A percentile compares a stretch with the other conserved stretches of the same genome.
Conservation (phyloP, 2,113 vertebrate species). For the Pimephales promelas region DNA sequence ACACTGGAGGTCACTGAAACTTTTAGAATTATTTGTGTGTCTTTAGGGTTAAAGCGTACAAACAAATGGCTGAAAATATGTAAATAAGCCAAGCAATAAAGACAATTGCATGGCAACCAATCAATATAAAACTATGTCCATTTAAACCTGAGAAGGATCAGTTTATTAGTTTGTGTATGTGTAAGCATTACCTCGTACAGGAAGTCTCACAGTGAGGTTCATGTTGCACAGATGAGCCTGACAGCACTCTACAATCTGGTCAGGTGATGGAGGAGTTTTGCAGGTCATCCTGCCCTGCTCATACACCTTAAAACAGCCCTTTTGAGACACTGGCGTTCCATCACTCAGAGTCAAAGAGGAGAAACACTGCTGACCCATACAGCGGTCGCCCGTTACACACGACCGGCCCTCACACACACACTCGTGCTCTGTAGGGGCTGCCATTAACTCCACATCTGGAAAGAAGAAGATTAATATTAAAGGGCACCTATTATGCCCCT, state of each 20-base stretch:
- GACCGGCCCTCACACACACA: constrained; percentile 95
- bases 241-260: constrained; percentile 96
- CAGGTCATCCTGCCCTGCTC: constrained; percentile 96
- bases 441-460: constrained; percentile 81
- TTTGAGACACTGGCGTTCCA: constrained; percentile 86
- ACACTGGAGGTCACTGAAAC: background rate
- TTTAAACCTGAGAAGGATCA: background rate
- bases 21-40: too few relatives aligned
- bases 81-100: too few relatives aligned
- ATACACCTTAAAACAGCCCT: constrained; percentile 94
- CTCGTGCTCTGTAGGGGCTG: constrained; percentile 78
- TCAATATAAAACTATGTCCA: too few relatives aligned
- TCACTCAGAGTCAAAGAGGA: constrained; percentile 87
- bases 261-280: constrained; percentile 90
- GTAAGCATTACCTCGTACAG: constrained; percentile 80
- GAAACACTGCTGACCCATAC: constrained; percentile 92
- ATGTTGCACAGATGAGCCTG: constrained; percentile 93
- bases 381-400: constrained; percentile 85
- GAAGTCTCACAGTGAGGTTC: constrained; percentile 89
- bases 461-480: background rate
- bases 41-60: too few relatives aligned
- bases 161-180: background rate
- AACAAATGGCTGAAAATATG: too few relatives aligned
- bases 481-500: too few relatives aligned
- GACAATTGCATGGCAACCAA: too few relatives aligned